Conservation (phyloP, 2,797 vertebrate genomes). For the Octomys mimax region DNA sequence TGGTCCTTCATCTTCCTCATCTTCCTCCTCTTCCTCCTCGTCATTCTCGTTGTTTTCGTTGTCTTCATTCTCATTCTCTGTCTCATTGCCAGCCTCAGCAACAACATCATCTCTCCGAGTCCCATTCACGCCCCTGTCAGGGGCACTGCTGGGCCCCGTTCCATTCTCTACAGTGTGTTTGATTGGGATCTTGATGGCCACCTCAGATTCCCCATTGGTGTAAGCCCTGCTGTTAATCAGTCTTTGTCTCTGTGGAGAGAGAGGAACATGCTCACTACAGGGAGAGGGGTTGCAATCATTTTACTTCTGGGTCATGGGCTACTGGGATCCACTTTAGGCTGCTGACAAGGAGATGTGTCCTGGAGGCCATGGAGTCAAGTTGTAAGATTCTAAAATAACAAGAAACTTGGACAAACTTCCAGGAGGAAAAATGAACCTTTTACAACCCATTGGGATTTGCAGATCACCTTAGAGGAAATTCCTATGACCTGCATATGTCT, state of each 20-base stretch:
- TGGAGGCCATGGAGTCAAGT: background rate
- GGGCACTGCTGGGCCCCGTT: constrained; percentile 87
- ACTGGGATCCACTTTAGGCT: background rate
- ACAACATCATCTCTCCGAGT: constrained; percentile 88
- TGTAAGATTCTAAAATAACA: constrained; percentile 17
- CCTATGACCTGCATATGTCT: background rate
- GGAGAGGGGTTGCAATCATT: background rate
- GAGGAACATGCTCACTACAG: background rate
- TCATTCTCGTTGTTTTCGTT: constrained; percentile 94
- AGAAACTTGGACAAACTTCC: background rate
- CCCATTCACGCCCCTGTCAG: constrained; percentile 88
- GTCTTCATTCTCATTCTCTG: constrained; percentile 95
- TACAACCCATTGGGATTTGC: background rate
- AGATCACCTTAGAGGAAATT: constrained; percentile 8
- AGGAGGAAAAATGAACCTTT: background rate
- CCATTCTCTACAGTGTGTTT: constrained; percentile 95
- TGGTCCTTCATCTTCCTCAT: constrained; percentile 93
- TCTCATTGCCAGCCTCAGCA: constrained; percentile 92
- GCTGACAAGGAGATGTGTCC: background rate
- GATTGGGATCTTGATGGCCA: constrained; percentile 91
- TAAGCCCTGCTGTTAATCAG: constrained; percentile 94
- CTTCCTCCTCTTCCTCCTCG: constrained; percentile 92
- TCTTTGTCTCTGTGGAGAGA: constrained; percentile 94
- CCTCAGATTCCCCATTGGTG: constrained; percentile 95
- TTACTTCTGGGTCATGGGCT: fast-evolving